phyloP scores from a whole-genome alignment of 2,113 vertebrate genomes.

The Trogon melanurus region DNA sequence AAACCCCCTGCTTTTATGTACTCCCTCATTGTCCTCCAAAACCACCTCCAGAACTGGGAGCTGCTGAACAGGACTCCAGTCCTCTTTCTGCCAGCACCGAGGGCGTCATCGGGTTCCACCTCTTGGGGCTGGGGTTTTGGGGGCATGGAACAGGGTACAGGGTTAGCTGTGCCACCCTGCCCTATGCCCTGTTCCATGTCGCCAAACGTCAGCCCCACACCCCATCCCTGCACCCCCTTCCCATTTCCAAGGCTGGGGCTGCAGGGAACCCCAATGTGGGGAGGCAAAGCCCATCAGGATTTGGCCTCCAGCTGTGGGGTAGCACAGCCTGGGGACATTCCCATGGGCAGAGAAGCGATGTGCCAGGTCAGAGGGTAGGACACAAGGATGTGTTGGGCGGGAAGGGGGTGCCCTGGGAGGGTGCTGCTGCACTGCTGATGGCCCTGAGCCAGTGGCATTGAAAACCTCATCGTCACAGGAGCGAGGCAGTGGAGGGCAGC shows the following conservation, averaged over 20 bases:
- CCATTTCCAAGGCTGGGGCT: neutral
- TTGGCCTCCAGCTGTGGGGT: neutral
- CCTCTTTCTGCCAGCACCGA: neutral
- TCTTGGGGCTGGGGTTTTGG: neutral
- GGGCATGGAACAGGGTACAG: too few species aligned
- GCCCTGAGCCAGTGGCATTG: neutral
- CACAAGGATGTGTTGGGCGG: rapidly evolving
- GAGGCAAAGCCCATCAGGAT: neutral
- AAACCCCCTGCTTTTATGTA: neutral
- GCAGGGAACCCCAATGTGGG: neutral
- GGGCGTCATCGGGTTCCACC: neutral
- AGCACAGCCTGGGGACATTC: neutral
- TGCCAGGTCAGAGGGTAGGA: neutral
- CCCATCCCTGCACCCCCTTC: neutral
- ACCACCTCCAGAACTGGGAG: rapidly evolving
- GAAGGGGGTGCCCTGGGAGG: neutral
- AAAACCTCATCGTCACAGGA: rapidly evolving
- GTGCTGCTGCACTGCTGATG: neutral
- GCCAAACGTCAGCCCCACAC: neutral
- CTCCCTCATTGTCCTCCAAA: neutral
- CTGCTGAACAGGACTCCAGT: neutral
- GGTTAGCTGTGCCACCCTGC: rapidly evolving
- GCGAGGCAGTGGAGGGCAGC: neutral
- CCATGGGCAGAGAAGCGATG: neutral
- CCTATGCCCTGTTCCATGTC: neutral